These are phyloP conservation scores for Lymantria dispar DNA, from an alignment of 2,888 invertebrate genomes.

Conservation along the genomic window DNA sequence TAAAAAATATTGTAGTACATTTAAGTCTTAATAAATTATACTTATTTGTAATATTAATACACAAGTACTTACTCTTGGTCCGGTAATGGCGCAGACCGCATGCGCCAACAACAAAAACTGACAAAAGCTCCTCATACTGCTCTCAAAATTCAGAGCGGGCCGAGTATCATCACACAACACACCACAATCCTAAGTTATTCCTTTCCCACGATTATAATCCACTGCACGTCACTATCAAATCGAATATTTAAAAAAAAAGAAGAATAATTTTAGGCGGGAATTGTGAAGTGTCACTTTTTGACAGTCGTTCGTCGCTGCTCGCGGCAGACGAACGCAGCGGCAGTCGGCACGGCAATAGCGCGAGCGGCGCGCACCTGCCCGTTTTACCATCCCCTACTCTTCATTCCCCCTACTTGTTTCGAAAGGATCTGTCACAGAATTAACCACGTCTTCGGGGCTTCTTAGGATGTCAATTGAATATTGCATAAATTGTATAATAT, in stretches of 20 bases:
- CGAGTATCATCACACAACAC: constrained; percentile 77
- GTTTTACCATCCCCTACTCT: constrained; percentile 80
- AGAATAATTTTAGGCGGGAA: constrained; percentile 29
- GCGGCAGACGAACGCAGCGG: constrained; percentile 60
- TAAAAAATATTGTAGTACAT: no score
- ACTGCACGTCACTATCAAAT: constrained; percentile 44
- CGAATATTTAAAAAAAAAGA: constrained; percentile 21
- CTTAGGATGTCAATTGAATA: constrained; percentile 55
- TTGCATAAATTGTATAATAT: constrained; percentile 52
- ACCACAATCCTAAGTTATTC: constrained; percentile 53
- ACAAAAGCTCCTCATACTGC: constrained; percentile 74
- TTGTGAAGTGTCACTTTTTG: constrained; percentile 38
- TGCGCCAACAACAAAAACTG: constrained; percentile 73
- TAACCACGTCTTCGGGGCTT: constrained; percentile 26
- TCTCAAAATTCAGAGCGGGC: constrained; percentile 67
- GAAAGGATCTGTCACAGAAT: constrained; percentile 67
- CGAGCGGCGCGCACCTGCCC: constrained; percentile 55
- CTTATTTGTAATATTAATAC: no score
- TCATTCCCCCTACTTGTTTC: constrained; percentile 69
- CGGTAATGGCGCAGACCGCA: constrained; percentile 74
- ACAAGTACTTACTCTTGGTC: constrained; percentile 64
- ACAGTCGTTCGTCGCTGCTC: constrained; percentile 37
- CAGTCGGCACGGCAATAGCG: constrained; percentile 62
- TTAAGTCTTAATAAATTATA: no score
- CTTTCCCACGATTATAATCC: constrained; percentile 34